Evolutionary conservation across 2,888 invertebrate genomes (phyloP), one percentile per base, ranked within the genome.

Genomic region (Nephrotoma appendiculata): DNA sequence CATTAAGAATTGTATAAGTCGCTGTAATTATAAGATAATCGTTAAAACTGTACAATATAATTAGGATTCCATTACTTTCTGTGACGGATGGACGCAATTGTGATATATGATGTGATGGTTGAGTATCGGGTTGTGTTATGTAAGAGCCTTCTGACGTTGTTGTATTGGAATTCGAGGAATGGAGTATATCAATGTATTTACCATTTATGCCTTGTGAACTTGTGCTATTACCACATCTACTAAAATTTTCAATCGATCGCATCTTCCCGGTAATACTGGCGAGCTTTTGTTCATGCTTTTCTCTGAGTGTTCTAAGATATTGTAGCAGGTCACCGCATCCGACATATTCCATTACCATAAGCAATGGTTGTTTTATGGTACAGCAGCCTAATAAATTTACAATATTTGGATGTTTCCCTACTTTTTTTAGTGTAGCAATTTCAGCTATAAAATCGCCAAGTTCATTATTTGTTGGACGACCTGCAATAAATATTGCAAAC

Each of bases 291-390:
- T 88, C 87, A 87, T 89, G 88, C 71, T 88, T 88, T 1, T 86
- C 57, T 11, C 89, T 87, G 3, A 89, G 86, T 6, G 71, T 87
- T 15, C 88, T 86, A 9, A 89, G 86, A 87, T 89, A 89, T 85
- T 88, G 85, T 1, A 88, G 85, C 87, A 97, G 92, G 89, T 96
- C 96, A 0, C 97, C 97, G 88, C 95, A 94, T 0, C 96, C 95
- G 11, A 96, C 95, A 89, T 95, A 96, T 90, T 97, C 97, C 91
- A 97, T 93, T 7, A 97, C 92, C 88, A 96, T 95, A 87, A 95
- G 94, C 86, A 94, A 93, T 0, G 97, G 96, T 41, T 94, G 92
- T 0, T 93, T 92, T 19, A 93, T 91, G 0, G 95, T 96, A 89
- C 96, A 96, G 89, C 96, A 97, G 0, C 95, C 97, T 0, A 96